These are phyloP conservation scores for Characodon lateralis DNA, from an alignment of 2,797 vertebrate species.

Conservation along the genomic window DNA sequence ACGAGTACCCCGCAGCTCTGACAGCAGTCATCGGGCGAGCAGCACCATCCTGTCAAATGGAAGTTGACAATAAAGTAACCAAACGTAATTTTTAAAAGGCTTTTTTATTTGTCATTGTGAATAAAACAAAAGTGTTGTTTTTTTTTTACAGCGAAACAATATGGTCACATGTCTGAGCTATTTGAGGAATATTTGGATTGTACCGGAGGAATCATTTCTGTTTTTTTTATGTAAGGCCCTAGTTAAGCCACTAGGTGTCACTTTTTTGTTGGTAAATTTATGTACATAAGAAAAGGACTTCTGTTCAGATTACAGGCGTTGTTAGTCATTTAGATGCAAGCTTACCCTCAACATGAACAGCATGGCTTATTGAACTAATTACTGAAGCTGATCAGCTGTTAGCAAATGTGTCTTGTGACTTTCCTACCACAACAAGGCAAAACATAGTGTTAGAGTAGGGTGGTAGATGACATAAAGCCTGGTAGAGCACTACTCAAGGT, in stretches of 20 bases:
- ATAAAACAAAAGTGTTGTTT: background rate
- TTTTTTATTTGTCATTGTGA: background rate
- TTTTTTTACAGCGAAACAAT: background rate
- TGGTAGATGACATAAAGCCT: background rate
- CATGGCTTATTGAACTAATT: background rate
- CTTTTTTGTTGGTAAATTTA: background rate
- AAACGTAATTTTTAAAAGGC: background rate
- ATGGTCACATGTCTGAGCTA: background rate
- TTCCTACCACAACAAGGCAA: background rate
- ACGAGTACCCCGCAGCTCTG: constrained; percentile 92
- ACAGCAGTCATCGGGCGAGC: constrained; percentile 95
- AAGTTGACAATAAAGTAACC: background rate
- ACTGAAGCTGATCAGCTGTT: background rate
- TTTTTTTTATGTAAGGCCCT: background rate
- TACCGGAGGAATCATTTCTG: background rate
- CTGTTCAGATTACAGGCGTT: background rate
- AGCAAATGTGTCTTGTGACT: background rate
- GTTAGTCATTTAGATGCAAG: background rate
- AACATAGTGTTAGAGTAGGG: background rate
- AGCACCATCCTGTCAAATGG: constrained; percentile 84
- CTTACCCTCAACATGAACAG: background rate
- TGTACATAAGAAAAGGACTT: no score
- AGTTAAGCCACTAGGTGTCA: background rate
- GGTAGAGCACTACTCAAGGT: background rate
- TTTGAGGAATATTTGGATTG: background rate